Conservation (phyloP, 1,140 invertebrate genomes). For the Armadillidium nasatum region DNA sequence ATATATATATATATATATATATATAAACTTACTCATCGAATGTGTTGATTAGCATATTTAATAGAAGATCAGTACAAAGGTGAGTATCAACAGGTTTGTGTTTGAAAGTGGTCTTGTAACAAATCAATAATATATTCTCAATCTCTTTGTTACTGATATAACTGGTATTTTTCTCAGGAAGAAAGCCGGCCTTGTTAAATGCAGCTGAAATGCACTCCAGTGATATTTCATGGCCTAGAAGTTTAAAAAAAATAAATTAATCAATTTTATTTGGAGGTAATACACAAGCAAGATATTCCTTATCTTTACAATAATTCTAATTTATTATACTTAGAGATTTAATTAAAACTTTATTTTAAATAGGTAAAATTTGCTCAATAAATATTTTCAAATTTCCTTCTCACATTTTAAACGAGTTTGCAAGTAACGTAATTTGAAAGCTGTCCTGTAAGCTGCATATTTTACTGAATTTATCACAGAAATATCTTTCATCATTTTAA, state of each 20-base stretch:
- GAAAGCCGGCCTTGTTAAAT: slow-evolving; percentile 27
- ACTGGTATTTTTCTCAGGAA: slow-evolving; percentile 29
- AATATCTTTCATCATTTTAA: slow-evolving; percentile 54
- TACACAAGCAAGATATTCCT: too few relatives aligned
- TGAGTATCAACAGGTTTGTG: slow-evolving; percentile 54
- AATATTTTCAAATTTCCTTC: slow-evolving; percentile 56
- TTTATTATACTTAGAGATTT: too few relatives aligned
- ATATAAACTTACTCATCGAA: slow-evolving; percentile 58
- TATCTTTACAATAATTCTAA: too few relatives aligned
- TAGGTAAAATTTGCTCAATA: too few relatives aligned
- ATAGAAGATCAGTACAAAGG: slow-evolving; percentile 55
- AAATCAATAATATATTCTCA: slow-evolving; percentile 27
- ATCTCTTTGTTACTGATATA: slow-evolving; percentile 32
- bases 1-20: too few relatives aligned
- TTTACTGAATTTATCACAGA: slow-evolving; percentile 68
- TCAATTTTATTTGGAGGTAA: too few relatives aligned
- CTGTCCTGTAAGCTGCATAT: slow-evolving; percentile 74
- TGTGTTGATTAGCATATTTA: slow-evolving; percentile 61
- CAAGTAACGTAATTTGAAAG: slow-evolving; percentile 69
- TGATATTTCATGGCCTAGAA: slow-evolving; percentile 34
- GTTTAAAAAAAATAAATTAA: too few relatives aligned
- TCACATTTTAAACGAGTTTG: slow-evolving; percentile 63
- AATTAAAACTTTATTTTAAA: too few relatives aligned
- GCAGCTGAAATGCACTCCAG: slow-evolving; percentile 33
- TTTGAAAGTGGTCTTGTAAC: slow-evolving; percentile 28